phyloP scores from a whole-genome alignment of 1,140 invertebrate species.

The Sesamia nonagrioides region DNA sequence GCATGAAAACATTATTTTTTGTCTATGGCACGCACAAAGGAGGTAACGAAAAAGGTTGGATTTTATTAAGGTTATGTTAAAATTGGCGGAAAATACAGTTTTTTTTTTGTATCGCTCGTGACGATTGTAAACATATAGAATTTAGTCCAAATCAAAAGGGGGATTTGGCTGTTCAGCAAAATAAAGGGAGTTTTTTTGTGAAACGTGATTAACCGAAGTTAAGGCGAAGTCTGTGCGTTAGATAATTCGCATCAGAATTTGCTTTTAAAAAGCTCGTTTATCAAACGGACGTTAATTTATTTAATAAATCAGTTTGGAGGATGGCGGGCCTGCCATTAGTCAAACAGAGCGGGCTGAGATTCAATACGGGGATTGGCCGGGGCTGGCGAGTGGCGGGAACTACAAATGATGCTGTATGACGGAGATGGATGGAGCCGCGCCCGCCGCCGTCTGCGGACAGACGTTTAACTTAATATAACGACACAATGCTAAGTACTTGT shows the following conservation, averaged over 20 bases:
- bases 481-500: slow-evolving; percentile 49
- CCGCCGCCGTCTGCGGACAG: slow-evolving; percentile 55
- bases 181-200: slow-evolving; percentile 50
- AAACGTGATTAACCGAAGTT: slow-evolving; percentile 52
- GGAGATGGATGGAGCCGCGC: slow-evolving; percentile 71
- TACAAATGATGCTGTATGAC: slow-evolving; percentile 77
- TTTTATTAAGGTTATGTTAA: slow-evolving; percentile 59
- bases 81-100: slow-evolving; percentile 61
- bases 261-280: slow-evolving; percentile 72
- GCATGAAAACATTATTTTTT: slow-evolving; percentile 66
- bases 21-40: slow-evolving; percentile 52
- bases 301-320: slow-evolving; percentile 80
- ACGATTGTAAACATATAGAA: slow-evolving; percentile 52
- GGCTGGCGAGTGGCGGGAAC: slow-evolving; percentile 57
- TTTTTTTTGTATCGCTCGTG: slow-evolving; percentile 48
- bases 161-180: slow-evolving; percentile 59
- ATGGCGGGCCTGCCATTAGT: slow-evolving; percentile 74
- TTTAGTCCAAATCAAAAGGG: slow-evolving; percentile 55
- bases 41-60: slow-evolving; percentile 62
- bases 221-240: slow-evolving; percentile 45
- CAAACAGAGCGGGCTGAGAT: slow-evolving; percentile 65
- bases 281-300: slow-evolving; percentile 78
- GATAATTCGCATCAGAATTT: slow-evolving; percentile 60
- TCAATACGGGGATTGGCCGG: slow-evolving; percentile 69
- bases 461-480: slow-evolving; percentile 65